Base-by-base conservation (phyloP, 2,888 invertebrate genomes). In the Pristionchus entomophagus region DNA sequence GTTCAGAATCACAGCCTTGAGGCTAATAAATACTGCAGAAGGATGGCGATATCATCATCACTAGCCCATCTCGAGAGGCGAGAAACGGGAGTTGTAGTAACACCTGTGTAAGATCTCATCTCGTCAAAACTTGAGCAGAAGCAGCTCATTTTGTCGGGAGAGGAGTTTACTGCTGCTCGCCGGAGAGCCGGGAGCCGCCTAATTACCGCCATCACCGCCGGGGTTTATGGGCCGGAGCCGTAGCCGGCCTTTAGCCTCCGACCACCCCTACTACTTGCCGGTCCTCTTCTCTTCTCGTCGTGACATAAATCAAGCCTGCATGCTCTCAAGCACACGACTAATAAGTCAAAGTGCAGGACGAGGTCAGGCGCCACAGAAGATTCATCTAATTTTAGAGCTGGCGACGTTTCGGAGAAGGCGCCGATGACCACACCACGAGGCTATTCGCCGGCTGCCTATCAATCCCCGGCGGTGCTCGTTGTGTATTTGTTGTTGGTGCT, bases 71-170 rank as follows among this genome's bases (percentile, higher is more conserved):
- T 10, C 45, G 45, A 45, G 45, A 45, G 35, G 22, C 65, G 65
- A 35, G 65, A 65, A 65, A 65, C 65, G 35, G 65, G n/a, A n/a
- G n/a, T n/a, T 35, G 65, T 65, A 65, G 65, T 73, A 45, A 73
- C 73, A 73, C 73, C 73, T 73, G 73, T 73, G 73, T 73, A 45
- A 35, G 41, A 45, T 45, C 73, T 45, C 73, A 73, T 73, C 41
- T 69, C 69, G 38, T 10, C 32, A 45, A 6, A 6, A n/a, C n/a
- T n/a, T n/a, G n/a, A n/a, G n/a, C n/a, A n/a, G n/a, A n/a, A n/a
- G 8, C 45, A 62, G 62, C 62, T 62, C 65, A 35, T 65, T 65
- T 38, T n/a, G 41, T 41, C 38, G 38, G n/a, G 65, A 69, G n/a
- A 12, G n/a, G 41, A 73, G 73, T 73, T 73, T 73, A 73, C 73